A percentile compares a stretch with the other conserved stretches of the same genome.
Evolutionary conservation across 1,140 invertebrate species (phyloP).

Genomic region (Micrasema minimum): DNA sequence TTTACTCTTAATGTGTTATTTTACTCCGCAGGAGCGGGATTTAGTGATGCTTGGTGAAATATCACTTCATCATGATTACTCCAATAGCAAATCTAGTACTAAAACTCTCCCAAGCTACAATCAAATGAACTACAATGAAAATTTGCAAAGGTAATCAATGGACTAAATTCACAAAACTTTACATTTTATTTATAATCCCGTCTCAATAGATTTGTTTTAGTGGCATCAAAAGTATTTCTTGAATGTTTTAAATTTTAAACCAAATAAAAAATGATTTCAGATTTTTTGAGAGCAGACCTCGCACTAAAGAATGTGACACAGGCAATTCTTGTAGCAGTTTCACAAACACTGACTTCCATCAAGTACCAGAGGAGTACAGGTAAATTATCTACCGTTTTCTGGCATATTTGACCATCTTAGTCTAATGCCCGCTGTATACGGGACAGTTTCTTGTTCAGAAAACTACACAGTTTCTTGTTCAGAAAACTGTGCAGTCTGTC

Average conservation of each 20-base stretch:
- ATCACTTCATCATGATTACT: conserved; percentile 85
- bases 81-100: conserved; percentile 83
- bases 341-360: no score
- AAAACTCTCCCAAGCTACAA: conserved; percentile 87
- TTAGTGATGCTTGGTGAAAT: conserved; percentile 87
- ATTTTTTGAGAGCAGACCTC: conserved; percentile 26
- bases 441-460: no score
- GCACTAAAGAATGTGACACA: no score
- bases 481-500: no score
- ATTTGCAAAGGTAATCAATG: conserved; percentile 74
- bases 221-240: neutral
- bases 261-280: neutral
- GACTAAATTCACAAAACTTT: no score
- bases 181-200: no score
- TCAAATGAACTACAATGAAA: conserved; percentile 89
- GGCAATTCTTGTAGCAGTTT: no score
- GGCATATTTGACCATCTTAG: no score
- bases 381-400: no score
- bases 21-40: conserved; percentile 74
- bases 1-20: conserved; percentile 61
- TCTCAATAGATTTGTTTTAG: conserved; percentile 60
- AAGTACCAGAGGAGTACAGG: no score
- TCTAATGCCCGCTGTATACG: no score
- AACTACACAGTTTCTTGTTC: no score
- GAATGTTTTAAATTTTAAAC: neutral